Conservation (phyloP, 2,888 invertebrate genomes). For the Cryptocheilus praepositus region DNA sequence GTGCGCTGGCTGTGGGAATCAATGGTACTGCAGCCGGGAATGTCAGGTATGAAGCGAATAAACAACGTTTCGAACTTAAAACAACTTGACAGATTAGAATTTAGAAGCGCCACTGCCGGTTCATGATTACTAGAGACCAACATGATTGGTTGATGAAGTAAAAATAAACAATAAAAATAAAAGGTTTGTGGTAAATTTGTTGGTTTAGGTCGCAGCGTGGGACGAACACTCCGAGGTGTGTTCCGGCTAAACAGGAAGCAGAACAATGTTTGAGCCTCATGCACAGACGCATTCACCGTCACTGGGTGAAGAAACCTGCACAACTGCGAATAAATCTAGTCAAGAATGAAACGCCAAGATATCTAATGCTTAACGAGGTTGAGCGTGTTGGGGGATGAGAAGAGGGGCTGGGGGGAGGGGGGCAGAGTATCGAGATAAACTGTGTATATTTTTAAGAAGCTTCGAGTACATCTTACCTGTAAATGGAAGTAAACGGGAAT, state of each 20-base stretch:
- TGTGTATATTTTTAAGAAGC: constrained; percentile 55
- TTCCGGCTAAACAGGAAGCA: constrained; percentile 78
- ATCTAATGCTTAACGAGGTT: constrained; percentile 37
- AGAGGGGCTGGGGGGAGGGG: constrained; percentile 18
- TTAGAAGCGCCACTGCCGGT: too few species aligned
- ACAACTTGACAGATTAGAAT: too few species aligned
- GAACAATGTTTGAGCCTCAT: constrained; percentile 15
- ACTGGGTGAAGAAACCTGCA: constrained; percentile 35
- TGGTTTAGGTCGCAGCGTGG: constrained; percentile 87
- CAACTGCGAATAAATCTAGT: constrained; percentile 72
- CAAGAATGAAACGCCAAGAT: constrained; percentile 61
- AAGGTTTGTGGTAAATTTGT: too few species aligned
- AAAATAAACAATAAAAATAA: too few species aligned
- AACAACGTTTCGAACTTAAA: too few species aligned
- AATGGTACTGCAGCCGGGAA: constrained; percentile 95
- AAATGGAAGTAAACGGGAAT: constrained; percentile 31
- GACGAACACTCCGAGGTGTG: constrained; percentile 91
- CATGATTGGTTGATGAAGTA: too few species aligned
- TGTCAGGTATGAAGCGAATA: constrained; percentile 84
- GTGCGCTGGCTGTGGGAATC: constrained; percentile 92
- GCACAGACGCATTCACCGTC: constrained; percentile 14
- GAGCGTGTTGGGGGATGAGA: constrained; percentile 20
- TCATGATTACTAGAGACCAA: not conserved
- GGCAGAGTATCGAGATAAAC: constrained; percentile 31
- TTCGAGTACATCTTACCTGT: constrained; percentile 41